Evolutionary conservation across 2,113 vertebrate species (phyloP).

Genomic region (Cololabis saira): DNA sequence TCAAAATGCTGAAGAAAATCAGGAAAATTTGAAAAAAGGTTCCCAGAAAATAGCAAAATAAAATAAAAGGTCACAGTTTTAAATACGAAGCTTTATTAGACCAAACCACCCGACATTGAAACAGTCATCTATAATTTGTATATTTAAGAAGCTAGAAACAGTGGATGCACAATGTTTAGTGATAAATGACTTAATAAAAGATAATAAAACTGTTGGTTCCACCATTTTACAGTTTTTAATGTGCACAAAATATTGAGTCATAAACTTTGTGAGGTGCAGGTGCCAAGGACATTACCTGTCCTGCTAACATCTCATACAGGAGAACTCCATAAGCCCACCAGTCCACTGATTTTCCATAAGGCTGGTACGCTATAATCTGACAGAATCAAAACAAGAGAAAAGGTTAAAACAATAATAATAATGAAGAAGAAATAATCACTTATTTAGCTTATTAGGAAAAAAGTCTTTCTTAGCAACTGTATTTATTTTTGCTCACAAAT

Average conservation of each 20-base stretch:
- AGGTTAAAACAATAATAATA: neutral
- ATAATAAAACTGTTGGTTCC: neutral
- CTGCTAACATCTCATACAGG: conserved; percentile 96
- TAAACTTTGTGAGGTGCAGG: neutral
- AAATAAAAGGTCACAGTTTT: too few species aligned
- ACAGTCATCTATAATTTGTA: too few species aligned
- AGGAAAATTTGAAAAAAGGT: too few species aligned
- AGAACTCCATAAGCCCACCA: conserved; percentile 99
- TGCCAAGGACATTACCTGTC: conserved; percentile 85
- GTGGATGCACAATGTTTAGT: too few species aligned
- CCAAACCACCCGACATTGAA: too few species aligned
- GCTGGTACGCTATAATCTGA: conserved; percentile 98
- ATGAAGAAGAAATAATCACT: neutral
- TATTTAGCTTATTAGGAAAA: neutral
- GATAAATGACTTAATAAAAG: too few species aligned
- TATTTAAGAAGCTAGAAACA: too few species aligned
- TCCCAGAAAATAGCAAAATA: too few species aligned
- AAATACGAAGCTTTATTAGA: too few species aligned
- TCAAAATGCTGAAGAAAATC: too few species aligned
- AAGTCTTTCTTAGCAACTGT: too few species aligned
- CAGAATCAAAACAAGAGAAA: conserved; percentile 6
- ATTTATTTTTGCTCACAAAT: too few species aligned
- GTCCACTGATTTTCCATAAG: conserved; percentile 95
- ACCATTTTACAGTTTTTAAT: neutral
- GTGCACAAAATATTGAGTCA: neutral